These are phyloP conservation scores for Heterohyrax brucei DNA, from an alignment of 2,797 vertebrate genomes.

Conservation along the genomic window DNA sequence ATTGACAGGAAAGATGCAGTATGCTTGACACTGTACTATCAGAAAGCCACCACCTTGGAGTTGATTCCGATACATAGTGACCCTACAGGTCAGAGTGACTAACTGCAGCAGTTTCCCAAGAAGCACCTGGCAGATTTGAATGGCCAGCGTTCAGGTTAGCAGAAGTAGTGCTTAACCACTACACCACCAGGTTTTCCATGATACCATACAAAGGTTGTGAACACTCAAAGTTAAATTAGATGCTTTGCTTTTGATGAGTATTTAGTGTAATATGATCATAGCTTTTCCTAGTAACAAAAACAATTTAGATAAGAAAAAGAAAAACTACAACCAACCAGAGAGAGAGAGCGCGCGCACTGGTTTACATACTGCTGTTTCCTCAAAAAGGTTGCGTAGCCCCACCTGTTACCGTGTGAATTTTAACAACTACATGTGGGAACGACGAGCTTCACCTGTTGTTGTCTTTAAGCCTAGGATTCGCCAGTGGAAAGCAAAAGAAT, in stretches of 20 bases:
- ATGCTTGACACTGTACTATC: background rate
- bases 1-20: background rate
- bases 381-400: background rate
- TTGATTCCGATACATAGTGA: no score
- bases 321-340: background rate
- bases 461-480: background rate
- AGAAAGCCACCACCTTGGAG: no score
- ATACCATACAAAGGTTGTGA: background rate
- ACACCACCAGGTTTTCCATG: no score
- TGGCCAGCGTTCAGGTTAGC: no score
- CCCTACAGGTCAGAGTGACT: no score
- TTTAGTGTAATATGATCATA: constrained; percentile 17
- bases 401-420: background rate
- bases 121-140: no score
- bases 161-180: no score
- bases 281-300: background rate
- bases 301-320: constrained; percentile 14
- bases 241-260: constrained; percentile 18
- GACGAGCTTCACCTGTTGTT: background rate
- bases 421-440: background rate
- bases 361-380: background rate
- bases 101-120: no score
- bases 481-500: background rate
- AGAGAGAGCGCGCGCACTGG: background rate
- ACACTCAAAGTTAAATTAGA: background rate